Base-by-base conservation (phyloP, 2,888 invertebrate genomes). In the Eristalinus sepulchralis region DNA sequence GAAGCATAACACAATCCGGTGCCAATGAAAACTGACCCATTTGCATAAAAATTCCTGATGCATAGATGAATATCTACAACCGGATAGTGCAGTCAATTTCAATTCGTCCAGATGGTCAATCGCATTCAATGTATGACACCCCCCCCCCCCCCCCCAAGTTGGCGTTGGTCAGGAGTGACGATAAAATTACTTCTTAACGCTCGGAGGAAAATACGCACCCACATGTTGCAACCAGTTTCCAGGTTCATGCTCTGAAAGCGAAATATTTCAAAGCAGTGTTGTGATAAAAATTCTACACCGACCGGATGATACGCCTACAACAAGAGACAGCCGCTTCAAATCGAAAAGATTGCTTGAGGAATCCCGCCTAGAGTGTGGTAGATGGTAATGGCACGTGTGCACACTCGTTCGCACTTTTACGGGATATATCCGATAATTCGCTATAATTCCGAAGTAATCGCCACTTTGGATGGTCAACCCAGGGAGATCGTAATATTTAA, bases 371-470 rank as follows among this genome's bases (percentile, higher is more conserved):
- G 24, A 36, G 59, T 39, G 33, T 70, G 59, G 62, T 53, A 47
- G 31, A 64, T 57, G 22, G 10, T 24, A n/a, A 27, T 57, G 75
- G 68, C 77, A 77, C 77, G 68, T 77, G 77, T 62, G 62, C 63
- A 60, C 64, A 57, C 63, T 68, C 17, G 34, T 9, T 20, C 68
- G 4, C 31, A 57, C 24, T 60, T 77, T 76, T 76, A 67, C 33
- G 22, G 60, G 53, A 11, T 33, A 67, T 76, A 62, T 62, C 62
- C 68, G 77, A 77, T 77, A 63, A 77, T 77, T 77, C 53, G 68
- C 68, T 55, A 55, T 68, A 77, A 53, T 68, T 68, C 53, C 9
- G 10, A 63, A 68, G 36, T 77, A 53, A 68, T 68, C 20, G 33
- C 34, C 67, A 34, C 47, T 59, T 22, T 36, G 55, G 62, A 62